These are phyloP conservation scores for Berghia stephanieae DNA, from an alignment of 1,140 invertebrate species.

Conservation along the genomic window DNA sequence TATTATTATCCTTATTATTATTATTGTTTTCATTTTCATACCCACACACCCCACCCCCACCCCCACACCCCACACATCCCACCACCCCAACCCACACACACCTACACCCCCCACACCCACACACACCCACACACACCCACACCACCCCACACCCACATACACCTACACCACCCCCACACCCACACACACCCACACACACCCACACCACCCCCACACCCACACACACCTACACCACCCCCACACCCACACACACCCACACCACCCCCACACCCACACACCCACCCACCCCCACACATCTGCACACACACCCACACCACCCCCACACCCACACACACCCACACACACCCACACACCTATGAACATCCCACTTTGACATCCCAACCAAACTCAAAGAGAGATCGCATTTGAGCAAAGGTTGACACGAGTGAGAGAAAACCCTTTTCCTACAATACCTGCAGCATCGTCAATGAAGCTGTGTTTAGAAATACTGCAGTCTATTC, in stretches of 20 bases:
- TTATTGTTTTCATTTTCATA: background rate
- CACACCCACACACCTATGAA: background rate
- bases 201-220: background rate
- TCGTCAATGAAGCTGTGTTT: background rate
- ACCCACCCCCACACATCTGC: background rate
- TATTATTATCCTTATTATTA: background rate
- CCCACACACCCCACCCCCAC: background rate
- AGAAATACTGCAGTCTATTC: background rate
- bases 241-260: constrained; percentile 19
- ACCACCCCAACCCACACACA: background rate
- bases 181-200: background rate
- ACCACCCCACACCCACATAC: background rate
- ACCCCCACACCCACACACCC: background rate
- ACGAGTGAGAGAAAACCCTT: background rate
- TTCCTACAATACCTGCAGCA: background rate
- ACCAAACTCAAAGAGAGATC: no score
- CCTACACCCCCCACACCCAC: background rate
- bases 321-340: background rate
- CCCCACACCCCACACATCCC: background rate
- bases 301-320: background rate
- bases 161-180: background rate
- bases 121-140: background rate
- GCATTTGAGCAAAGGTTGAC: background rate
- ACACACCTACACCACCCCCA: background rate
- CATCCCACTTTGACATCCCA: no score